Evolutionary conservation across 2,113 vertebrate genomes (phyloP).

Genomic region (Candoia aspera): DNA sequence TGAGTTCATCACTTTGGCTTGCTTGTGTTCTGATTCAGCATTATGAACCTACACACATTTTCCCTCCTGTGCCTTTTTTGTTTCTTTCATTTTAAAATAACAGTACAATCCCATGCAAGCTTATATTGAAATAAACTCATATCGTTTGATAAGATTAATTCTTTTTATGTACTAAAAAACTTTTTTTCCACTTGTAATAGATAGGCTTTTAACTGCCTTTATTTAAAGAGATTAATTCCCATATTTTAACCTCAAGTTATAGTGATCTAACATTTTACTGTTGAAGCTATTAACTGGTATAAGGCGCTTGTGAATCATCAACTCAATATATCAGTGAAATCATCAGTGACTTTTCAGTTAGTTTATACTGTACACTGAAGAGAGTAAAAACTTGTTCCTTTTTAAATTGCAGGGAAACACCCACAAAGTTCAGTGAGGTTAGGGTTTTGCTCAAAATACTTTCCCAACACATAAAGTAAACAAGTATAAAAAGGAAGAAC

Average conservation of each 20-base stretch:
- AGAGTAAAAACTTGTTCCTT: not conserved
- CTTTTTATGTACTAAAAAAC: slow-evolving; percentile 2
- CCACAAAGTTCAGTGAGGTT: slow-evolving; percentile 19
- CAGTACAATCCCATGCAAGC: slow-evolving; percentile 36
- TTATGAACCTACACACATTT: slow-evolving; percentile 55
- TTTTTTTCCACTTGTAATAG: not conserved
- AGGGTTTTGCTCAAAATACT: slow-evolving; percentile 27
- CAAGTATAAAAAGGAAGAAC: slow-evolving; percentile 23
- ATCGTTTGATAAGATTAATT: slow-evolving; percentile 56
- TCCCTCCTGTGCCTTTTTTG: slow-evolving; percentile 47
- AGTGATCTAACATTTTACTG: slow-evolving; percentile 2
- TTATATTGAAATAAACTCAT: slow-evolving; percentile 41
- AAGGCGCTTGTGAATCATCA: not conserved
- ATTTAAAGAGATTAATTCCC: slow-evolving; percentile 12
- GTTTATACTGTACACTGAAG: not conserved
- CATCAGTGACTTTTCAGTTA: not conserved
- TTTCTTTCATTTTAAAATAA: slow-evolving; percentile 54
- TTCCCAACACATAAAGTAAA: slow-evolving; percentile 12
- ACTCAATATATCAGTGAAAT: not conserved
- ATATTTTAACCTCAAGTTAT: slow-evolving; percentile 12
- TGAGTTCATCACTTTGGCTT: slow-evolving; percentile 69
- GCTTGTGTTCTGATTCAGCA: slow-evolving; percentile 67
- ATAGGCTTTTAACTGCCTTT: not conserved
- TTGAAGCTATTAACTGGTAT: not conserved
- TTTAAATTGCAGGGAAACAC: slow-evolving; percentile 21